phyloP scores from a whole-genome alignment of 2,888 invertebrate genomes.

The Augiades crinisus region DNA sequence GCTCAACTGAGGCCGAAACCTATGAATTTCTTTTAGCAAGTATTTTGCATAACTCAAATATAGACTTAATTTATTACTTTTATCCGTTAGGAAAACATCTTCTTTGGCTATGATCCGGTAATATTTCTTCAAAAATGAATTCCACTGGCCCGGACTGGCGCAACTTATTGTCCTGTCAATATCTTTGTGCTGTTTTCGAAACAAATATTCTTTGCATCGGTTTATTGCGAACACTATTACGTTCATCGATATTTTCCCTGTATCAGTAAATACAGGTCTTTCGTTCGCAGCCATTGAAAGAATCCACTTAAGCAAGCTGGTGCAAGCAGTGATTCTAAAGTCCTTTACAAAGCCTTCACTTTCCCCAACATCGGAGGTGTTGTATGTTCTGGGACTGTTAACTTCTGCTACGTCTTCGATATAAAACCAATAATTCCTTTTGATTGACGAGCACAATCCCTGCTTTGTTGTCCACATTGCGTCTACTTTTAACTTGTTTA shows the following conservation, averaged over 20 bases:
- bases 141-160: slow-evolving; percentile 83
- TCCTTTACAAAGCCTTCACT: slow-evolving; percentile 84
- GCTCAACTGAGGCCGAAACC: slow-evolving; percentile 82
- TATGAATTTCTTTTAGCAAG: slow-evolving; percentile 81
- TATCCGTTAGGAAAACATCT: slow-evolving; percentile 69
- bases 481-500: slow-evolving; percentile 63
- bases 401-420: slow-evolving; percentile 83
- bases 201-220: slow-evolving; percentile 85
- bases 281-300: slow-evolving; percentile 61
- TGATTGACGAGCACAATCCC: slow-evolving; percentile 77
- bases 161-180: slow-evolving; percentile 74
- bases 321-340: slow-evolving; percentile 89
- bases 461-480: slow-evolving; percentile 70
- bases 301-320: slow-evolving; percentile 85
- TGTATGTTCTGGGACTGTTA: slow-evolving; percentile 87
- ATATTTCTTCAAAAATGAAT: slow-evolving; percentile 84
- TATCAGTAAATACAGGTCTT: slow-evolving; percentile 65
- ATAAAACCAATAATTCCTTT: slow-evolving; percentile 84
- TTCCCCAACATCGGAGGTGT: slow-evolving; percentile 80
- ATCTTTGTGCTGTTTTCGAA: slow-evolving; percentile 83
- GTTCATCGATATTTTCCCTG: slow-evolving; percentile 78
- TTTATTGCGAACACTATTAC: slow-evolving; percentile 86
- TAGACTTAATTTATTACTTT: slow-evolving; percentile 52
- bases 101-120: slow-evolving; percentile 83
- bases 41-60: slow-evolving; percentile 73